Conservation (phyloP, 2,888 invertebrate species). For the Chymomyza caudatula region DNA sequence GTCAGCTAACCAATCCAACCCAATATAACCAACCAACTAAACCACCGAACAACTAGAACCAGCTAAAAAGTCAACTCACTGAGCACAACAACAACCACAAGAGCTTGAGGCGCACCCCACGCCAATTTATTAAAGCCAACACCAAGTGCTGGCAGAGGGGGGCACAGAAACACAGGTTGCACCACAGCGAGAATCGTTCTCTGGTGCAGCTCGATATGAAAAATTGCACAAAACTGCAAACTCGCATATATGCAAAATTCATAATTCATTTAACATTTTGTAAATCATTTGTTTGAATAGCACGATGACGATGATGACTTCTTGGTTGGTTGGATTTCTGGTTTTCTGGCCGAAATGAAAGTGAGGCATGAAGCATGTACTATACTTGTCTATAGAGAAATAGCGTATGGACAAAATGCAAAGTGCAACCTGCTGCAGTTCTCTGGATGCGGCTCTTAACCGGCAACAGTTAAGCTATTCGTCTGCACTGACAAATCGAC, state of each 20-base stretch:
- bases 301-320: conserved; percentile 62
- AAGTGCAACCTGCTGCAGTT: conserved; percentile 46
- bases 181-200: background rate
- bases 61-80: conserved; percentile 19
- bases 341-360: conserved; percentile 4
- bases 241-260: conserved; percentile 64
- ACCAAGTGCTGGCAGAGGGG: conserved; percentile 29
- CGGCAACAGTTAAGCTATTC: conserved; percentile 66
- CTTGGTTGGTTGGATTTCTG: background rate
- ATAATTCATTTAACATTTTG: conserved; percentile 75
- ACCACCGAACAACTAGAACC: background rate
- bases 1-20: background rate
- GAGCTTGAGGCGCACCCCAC: conserved; percentile 66
- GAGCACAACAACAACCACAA: conserved; percentile 29
- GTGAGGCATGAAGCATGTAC: background rate
- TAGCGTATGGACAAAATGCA: background rate
- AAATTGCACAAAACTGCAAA: conserved; percentile 52
- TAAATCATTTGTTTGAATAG: conserved; percentile 74
- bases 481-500: conserved; percentile 74
- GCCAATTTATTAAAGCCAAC: conserved; percentile 71
- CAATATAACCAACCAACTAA: background rate
- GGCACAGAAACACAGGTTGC: background rate
- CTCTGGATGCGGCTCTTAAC: conserved; percentile 14
- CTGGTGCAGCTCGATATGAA: conserved; percentile 31
- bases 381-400: conserved; percentile 3